These are phyloP conservation scores for Pseudoips prasinana DNA, from an alignment of 2,888 invertebrate species.

Conservation along the genomic window DNA sequence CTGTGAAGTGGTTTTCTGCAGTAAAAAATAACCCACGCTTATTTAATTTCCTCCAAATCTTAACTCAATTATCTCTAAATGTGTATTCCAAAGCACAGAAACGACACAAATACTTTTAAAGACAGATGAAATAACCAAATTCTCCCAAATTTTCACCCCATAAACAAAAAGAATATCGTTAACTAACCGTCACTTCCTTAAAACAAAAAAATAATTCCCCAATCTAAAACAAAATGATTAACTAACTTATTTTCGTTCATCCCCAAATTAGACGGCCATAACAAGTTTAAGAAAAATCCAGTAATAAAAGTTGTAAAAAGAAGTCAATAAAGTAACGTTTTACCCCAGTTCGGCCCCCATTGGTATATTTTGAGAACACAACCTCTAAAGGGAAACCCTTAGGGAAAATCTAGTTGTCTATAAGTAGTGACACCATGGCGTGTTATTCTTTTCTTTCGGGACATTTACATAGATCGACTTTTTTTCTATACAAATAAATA, in stretches of 20 bases:
- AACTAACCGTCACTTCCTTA: constrained; percentile 6
- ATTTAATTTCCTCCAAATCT: no score
- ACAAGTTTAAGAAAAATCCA: constrained; percentile 23
- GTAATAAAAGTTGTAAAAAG: constrained; percentile 33
- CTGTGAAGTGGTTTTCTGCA: no score
- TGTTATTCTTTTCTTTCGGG: not conserved
- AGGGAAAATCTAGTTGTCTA: constrained; percentile 36
- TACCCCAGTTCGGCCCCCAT: constrained; percentile 20
- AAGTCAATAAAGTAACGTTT: constrained; percentile 32
- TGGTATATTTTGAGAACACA: constrained; percentile 28
- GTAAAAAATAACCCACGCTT: no score
- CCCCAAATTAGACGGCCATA: constrained; percentile 21
- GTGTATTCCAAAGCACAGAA: no score
- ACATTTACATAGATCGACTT: no score
- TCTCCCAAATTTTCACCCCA: not conserved
- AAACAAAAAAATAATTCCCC: constrained; percentile 3
- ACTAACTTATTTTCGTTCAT: constrained; percentile 30
- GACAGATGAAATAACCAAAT: no score
- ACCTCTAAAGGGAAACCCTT: constrained; percentile 34
- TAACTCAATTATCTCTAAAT: no score
- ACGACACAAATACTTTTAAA: no score
- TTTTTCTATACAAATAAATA: no score
- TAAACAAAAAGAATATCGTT: constrained; percentile 7
- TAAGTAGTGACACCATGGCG: constrained; percentile 23
- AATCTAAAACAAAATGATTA: constrained; percentile 25